Evolutionary conservation across 2,888 invertebrate species (phyloP).

Genomic region (Limnephilus rhombicus): DNA sequence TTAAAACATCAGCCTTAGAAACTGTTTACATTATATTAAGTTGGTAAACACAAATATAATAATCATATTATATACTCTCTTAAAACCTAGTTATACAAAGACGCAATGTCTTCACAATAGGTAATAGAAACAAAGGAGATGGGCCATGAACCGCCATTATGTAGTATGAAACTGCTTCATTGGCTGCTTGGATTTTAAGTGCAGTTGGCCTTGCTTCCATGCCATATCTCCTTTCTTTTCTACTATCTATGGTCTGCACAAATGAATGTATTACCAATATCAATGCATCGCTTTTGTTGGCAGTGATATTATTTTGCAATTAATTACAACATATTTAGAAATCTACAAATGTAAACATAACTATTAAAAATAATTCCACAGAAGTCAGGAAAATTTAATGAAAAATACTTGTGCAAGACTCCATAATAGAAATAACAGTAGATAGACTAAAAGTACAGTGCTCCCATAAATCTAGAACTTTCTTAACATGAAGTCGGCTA

Average conservation of each 20-base stretch:
- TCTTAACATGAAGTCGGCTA: neutral
- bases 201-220: neutral
- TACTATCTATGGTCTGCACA: neutral
- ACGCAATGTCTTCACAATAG: neutral
- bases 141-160: too few species aligned
- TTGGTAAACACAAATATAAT: neutral
- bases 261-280: conserved; percentile 20
- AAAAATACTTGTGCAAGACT: conserved; percentile 43
- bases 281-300: conserved; percentile 25
- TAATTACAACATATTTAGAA: conserved; percentile 33
- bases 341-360: conserved; percentile 29
- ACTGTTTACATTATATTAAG: neutral
- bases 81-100: neutral
- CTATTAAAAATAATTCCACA: conserved; percentile 12
- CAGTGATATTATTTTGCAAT: conserved; percentile 38
- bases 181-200: neutral
- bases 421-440: neutral
- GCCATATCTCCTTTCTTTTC: too few species aligned
- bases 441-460: conserved; percentile 17
- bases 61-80: neutral
- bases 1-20: neutral
- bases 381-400: conserved; percentile 34
- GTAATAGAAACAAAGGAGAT: neutral
- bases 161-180: too few species aligned
- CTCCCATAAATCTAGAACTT: conserved; percentile 3